Percentiles rank a stretch among this genome's conserved stretches.
These are phyloP conservation scores for Scleropages formosus DNA, from an alignment of 2,797 vertebrate genomes.

Conservation along the genomic window DNA sequence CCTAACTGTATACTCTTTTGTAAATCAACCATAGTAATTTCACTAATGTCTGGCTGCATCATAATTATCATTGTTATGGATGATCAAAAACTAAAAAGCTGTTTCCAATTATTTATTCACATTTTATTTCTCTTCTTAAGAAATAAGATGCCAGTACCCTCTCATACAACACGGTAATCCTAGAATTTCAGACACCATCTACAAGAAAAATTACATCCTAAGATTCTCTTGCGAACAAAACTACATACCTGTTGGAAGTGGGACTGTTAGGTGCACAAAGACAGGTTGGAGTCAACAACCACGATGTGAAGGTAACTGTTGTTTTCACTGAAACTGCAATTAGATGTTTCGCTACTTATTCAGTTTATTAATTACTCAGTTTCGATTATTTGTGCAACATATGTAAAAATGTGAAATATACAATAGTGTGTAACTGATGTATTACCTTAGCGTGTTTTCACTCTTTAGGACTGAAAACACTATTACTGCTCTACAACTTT, in stretches of 20 bases:
- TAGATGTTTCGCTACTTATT: no score
- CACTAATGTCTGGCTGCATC: no score
- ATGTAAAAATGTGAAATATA: no score
- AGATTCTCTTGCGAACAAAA: neutral
- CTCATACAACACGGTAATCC: conserved; percentile 28
- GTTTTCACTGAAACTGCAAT: no score
- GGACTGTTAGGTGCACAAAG: conserved; percentile 30
- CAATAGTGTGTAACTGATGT: neutral
- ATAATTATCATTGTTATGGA: no score
- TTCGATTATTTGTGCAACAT: no score
- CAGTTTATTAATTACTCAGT: neutral
- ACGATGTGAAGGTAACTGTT: conserved; percentile 41
- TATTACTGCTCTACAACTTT: no score
- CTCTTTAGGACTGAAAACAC: neutral
- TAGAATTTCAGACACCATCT: neutral
- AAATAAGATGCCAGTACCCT: conserved; percentile 31
- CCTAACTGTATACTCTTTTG: no score
- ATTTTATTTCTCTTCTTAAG: conserved; percentile 39
- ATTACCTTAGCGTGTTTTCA: neutral
- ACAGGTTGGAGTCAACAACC: conserved; percentile 39
- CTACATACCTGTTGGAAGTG: conserved; percentile 26
- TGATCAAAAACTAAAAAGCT: no score
- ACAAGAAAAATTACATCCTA: conserved; percentile 32
- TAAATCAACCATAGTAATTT: no score
- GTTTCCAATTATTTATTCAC: conserved; percentile 17